Conservation (phyloP, 2,113 vertebrate genomes). For the Junco hyemalis region DNA sequence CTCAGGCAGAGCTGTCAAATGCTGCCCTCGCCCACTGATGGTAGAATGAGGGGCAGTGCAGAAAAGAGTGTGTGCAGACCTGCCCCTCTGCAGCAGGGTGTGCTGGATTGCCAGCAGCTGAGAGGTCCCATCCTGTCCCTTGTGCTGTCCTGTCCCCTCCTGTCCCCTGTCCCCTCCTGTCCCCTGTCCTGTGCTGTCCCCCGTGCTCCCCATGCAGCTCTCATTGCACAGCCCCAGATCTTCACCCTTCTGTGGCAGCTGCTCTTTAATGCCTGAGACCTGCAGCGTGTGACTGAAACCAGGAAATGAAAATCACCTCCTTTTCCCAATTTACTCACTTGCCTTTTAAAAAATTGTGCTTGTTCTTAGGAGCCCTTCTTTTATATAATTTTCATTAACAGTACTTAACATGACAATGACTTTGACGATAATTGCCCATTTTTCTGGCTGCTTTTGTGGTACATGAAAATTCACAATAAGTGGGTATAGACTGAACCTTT, state of each 20-base stretch:
- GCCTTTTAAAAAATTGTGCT: background rate
- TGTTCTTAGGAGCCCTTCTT: background rate
- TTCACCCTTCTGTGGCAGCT: accelerated
- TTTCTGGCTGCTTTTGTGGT: background rate
- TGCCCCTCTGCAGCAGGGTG: background rate
- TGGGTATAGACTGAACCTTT: background rate
- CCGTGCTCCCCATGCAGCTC: background rate
- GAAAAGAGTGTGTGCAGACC: accelerated
- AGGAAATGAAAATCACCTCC: constrained; percentile 28
- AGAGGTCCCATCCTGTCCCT: too few relatives aligned
- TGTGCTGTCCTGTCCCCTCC: background rate
- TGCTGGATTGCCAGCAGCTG: background rate
- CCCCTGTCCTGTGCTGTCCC: background rate
- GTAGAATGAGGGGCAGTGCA: background rate
- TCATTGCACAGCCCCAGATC: accelerated
- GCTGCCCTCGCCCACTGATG: accelerated
- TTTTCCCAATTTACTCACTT: background rate
- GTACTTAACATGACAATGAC: background rate
- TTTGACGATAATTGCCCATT: background rate
- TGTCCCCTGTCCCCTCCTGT: background rate
- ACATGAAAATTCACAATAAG: background rate
- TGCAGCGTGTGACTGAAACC: background rate
- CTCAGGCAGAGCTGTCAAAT: background rate
- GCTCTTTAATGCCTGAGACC: background rate
- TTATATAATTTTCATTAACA: background rate